Evolutionary conservation across 2,113 vertebrate genomes (phyloP).

Genomic region (Pelodiscus sinensis): DNA sequence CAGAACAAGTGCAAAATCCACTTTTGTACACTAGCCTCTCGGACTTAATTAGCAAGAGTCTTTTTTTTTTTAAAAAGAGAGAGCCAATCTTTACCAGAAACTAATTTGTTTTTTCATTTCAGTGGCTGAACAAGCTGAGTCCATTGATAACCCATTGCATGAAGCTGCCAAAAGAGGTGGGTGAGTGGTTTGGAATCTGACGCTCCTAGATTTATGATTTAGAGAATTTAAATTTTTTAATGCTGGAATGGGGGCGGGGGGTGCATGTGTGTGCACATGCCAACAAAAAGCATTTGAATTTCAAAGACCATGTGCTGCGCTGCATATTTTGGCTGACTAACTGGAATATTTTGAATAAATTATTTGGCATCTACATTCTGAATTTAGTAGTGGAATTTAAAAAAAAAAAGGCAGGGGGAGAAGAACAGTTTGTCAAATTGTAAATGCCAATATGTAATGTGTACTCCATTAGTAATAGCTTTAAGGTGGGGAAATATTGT

Average conservation of each 20-base stretch:
- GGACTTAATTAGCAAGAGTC: background rate
- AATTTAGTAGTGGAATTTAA: background rate
- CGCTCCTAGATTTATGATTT: background rate
- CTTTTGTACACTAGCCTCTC: background rate
- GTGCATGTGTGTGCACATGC: background rate
- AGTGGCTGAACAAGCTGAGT: constrained; percentile 97
- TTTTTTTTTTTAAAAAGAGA: too few relatives aligned
- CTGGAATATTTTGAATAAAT: constrained; percentile 5
- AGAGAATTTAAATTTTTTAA: background rate
- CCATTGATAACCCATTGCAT: constrained; percentile 96
- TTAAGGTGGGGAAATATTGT: background rate
- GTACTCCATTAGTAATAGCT: background rate
- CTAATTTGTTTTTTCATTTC: constrained; percentile 59
- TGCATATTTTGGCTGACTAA: background rate
- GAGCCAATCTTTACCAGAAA: background rate
- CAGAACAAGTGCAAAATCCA: background rate
- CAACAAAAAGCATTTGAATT: background rate
- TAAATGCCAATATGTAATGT: background rate
- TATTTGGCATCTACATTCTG: background rate
- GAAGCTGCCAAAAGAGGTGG: constrained; percentile 97
- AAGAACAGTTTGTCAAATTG: background rate
- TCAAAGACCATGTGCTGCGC: background rate
- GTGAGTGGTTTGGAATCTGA: background rate
- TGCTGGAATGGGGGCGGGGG: background rate
- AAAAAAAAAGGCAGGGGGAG: background rate